Evolutionary conservation across 1,140 invertebrate species (phyloP).

Genomic region (Bombus balteatus): DNA sequence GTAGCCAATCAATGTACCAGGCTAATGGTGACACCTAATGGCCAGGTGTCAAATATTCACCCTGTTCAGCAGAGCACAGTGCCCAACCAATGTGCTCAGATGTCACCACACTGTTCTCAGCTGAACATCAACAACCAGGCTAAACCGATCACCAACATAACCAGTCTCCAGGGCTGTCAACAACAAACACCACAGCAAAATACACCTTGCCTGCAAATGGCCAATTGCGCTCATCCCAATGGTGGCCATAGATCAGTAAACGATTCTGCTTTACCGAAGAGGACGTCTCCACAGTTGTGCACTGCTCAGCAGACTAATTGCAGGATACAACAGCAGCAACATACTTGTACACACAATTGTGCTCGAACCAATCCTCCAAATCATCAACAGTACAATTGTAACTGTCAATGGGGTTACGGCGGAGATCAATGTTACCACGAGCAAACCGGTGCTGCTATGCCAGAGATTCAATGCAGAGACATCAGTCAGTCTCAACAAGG

Average conservation of each 20-base stretch:
- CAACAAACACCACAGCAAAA: conserved; percentile 40
- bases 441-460: conserved; percentile 61
- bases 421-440: conserved; percentile 77
- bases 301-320: conserved; percentile 73
- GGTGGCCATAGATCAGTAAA: conserved; percentile 51
- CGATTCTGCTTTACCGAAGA: conserved; percentile 42
- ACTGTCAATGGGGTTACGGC: conserved; percentile 77
- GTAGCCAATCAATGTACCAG: conserved; percentile 54
- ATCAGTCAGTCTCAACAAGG: conserved; percentile 86
- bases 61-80: conserved; percentile 41
- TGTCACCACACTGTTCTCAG: conserved; percentile 69
- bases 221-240: conserved; percentile 72
- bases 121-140: conserved; percentile 45
- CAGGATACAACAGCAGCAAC: conserved; percentile 70
- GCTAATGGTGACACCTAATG: conserved; percentile 52
- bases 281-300: conserved; percentile 71
- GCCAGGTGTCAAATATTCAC: conserved; percentile 59
- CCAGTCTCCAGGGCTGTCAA: conserved; percentile 37
- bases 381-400: conserved; percentile 75
- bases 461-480: conserved; percentile 87
- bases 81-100: conserved; percentile 57
- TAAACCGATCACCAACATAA: conserved; percentile 54
- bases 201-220: conserved; percentile 68
- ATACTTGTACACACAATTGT: conserved; percentile 69
- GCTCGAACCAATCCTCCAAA: conserved; percentile 59